phyloP scores from a whole-genome alignment of 2,113 vertebrate species.

The Pelmatolapia mariae region DNA sequence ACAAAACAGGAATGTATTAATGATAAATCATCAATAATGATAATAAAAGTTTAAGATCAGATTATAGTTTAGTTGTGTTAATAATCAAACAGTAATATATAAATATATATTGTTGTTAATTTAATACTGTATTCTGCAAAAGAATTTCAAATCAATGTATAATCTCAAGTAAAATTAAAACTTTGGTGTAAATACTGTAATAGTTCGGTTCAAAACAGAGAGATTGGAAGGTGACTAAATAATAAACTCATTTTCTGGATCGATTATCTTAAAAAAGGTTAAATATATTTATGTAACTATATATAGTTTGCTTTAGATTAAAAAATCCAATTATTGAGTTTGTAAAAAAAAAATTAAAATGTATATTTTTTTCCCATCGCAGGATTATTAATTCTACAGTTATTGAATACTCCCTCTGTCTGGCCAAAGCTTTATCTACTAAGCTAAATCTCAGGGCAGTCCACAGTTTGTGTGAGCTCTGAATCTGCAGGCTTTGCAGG shows the following conservation, averaged over 20 bases:
- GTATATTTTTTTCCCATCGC: background rate
- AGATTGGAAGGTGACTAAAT: background rate
- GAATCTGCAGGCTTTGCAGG: constrained; percentile 64
- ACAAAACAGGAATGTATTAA: background rate
- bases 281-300: background rate
- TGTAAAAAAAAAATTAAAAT: background rate
- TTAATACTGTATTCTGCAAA: background rate
- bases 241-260: background rate
- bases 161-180: background rate
- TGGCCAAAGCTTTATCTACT: constrained; percentile 44
- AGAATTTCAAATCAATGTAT: background rate
- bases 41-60: background rate
- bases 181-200: background rate
- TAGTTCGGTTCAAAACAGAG: background rate
- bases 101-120: background rate
- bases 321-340: background rate
- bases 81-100: background rate
- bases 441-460: constrained; percentile 43
- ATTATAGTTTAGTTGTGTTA: background rate
- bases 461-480: constrained; percentile 56
- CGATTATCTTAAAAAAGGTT: background rate
- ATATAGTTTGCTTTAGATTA: background rate
- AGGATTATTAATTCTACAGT: constrained; percentile 26
- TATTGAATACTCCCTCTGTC: constrained; percentile 38
- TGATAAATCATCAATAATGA: background rate